These are phyloP conservation scores for Stratiomys singularior DNA, from an alignment of 2,888 invertebrate genomes.

Conservation along the genomic window DNA sequence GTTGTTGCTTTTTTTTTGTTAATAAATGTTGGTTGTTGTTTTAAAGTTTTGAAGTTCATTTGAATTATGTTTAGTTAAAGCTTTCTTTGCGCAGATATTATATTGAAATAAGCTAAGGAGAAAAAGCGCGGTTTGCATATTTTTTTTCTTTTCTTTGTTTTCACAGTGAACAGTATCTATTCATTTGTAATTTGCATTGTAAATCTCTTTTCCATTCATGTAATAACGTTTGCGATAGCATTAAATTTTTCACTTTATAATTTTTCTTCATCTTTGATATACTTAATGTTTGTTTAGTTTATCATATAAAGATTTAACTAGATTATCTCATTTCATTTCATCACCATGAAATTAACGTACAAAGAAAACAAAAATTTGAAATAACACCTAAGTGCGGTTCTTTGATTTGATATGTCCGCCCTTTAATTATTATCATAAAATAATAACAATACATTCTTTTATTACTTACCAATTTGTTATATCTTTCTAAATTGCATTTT, in stretches of 20 bases:
- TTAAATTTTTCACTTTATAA: conserved; percentile 13
- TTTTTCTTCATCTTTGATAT: conserved; percentile 18
- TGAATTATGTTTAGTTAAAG: conserved; percentile 44
- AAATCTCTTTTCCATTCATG: conserved; percentile 25
- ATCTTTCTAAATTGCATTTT: conserved; percentile 27
- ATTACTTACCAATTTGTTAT: conserved; percentile 26
- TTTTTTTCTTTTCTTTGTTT: conserved; percentile 22
- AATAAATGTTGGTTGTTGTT: neutral
- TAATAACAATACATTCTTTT: conserved; percentile 20
- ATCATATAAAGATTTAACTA: conserved; percentile 43
- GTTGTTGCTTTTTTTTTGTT: conserved; percentile 6
- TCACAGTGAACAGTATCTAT: conserved; percentile 29
- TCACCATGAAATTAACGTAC: conserved; percentile 7
- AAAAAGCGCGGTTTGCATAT: conserved; percentile 18
- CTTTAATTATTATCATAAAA: neutral
- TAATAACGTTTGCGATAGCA: conserved; percentile 38
- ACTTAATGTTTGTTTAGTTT: conserved; percentile 23
- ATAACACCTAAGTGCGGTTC: conserved; percentile 46
- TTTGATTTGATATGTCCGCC: conserved; percentile 51
- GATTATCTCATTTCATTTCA: conserved; percentile 34
- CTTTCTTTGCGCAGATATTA: conserved; percentile 45
- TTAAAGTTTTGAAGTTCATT: neutral
- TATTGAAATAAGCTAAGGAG: conserved; percentile 45
- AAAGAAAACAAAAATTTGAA: conserved; percentile 35
- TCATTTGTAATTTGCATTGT: conserved; percentile 30